A percentile compares a stretch with the other conserved stretches of the same genome.
Evolutionary conservation across 2,113 vertebrate genomes (phyloP).

Genomic region (Empidonax traillii): DNA sequence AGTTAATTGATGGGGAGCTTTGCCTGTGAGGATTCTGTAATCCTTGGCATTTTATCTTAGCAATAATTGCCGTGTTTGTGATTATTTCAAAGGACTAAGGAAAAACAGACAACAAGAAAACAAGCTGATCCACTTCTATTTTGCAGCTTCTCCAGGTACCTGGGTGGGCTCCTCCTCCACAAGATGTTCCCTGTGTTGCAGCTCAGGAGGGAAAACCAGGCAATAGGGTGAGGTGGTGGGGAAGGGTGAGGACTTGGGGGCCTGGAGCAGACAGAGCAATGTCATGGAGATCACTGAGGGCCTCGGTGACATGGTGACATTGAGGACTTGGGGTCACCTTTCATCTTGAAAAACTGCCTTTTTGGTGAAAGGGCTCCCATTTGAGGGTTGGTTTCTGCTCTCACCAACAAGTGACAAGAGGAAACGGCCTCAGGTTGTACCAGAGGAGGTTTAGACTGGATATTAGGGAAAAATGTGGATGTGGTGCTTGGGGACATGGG

Average conservation of each 20-base stretch:
- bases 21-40: slow-evolving; percentile 58
- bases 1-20: slow-evolving; percentile 54
- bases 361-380: not conserved
- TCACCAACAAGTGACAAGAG: not conserved
- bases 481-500: not conserved
- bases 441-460: not conserved
- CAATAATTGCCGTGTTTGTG: slow-evolving; percentile 47
- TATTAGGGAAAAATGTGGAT: not conserved
- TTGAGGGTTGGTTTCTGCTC: accelerated
- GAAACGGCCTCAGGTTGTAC: not conserved
- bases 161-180: not conserved
- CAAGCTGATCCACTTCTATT: not conserved
- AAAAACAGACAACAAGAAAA: slow-evolving; percentile 37
- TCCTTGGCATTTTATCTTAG: slow-evolving; percentile 57
- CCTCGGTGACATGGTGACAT: not conserved
- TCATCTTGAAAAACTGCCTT: not conserved
- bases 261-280: not conserved
- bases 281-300: not conserved
- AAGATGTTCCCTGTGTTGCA: not conserved
- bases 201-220: not conserved
- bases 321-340: not conserved
- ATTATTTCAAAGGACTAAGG: slow-evolving; percentile 39
- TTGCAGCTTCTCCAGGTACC: not conserved
- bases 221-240: not conserved
- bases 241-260: not conserved